These are phyloP conservation scores for Leptopilina clavipes DNA, from an alignment of 1,140 invertebrate genomes.

Conservation along the genomic window DNA sequence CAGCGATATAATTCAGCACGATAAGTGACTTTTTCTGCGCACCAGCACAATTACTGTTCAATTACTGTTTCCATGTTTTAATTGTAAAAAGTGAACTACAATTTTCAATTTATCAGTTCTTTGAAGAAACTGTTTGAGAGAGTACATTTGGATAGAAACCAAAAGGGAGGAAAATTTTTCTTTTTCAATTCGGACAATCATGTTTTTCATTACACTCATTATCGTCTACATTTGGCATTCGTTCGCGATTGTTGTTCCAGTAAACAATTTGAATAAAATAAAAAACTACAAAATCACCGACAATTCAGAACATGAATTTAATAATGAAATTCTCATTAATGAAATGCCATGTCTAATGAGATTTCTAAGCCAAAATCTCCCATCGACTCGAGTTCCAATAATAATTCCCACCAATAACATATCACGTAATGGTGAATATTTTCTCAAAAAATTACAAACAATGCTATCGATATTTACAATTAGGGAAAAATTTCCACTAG, in stretches of 20 bases:
- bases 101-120: background rate
- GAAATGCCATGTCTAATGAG: background rate
- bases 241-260: slow-evolving; percentile 22
- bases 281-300: background rate
- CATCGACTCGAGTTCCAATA: background rate
- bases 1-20: background rate
- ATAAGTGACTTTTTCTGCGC: background rate
- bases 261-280: background rate
- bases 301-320: background rate
- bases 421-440: background rate
- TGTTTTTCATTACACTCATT: background rate
- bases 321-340: background rate
- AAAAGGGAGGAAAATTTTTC: background rate
- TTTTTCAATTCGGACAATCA: background rate
- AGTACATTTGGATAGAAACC: background rate
- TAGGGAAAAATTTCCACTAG: slow-evolving; percentile 7
- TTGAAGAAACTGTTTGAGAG: background rate
- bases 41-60: slow-evolving; percentile 4
- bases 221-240: background rate
- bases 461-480: slow-evolving; percentile 43
- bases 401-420: background rate
- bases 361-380: slow-evolving; percentile 21
- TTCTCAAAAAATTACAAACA: slow-evolving; percentile 34
- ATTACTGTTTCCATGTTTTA: background rate
- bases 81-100: background rate